These are phyloP conservation scores for Panagrolaimus sp. DNA, from an alignment of 1,140 invertebrate species.

Conservation along the genomic window DNA sequence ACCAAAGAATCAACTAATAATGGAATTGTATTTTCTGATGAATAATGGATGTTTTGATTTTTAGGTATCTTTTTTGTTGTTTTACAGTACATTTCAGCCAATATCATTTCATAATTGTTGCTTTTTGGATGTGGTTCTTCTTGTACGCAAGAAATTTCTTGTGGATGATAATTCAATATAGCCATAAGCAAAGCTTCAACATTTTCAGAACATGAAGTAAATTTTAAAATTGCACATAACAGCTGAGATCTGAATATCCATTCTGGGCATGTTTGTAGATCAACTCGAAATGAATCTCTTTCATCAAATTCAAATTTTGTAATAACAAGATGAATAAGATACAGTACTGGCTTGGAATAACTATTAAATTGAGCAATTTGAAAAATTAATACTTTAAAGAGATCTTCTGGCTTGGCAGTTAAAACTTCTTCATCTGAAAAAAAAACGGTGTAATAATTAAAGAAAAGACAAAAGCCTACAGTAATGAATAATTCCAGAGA, in stretches of 20 bases:
- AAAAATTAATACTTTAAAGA: background rate
- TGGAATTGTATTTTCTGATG: no score
- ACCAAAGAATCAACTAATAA: no score
- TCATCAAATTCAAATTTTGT: conserved; percentile 10
- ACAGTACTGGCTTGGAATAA: background rate
- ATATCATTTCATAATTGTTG: no score
- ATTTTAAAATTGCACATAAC: background rate
- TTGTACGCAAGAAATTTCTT: background rate
- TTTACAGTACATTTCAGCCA: no score
- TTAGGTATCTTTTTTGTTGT: no score
- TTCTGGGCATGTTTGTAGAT: background rate
- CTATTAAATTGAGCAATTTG: conserved; percentile 1
- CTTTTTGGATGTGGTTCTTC: no score
- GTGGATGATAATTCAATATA: background rate
- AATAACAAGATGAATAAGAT: background rate
- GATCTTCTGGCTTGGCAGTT: background rate
- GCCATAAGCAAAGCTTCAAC: background rate
- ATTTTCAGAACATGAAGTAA: background rate
- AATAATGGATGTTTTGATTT: no score
- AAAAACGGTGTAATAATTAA: background rate
- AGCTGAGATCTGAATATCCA: background rate
- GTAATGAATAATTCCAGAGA: background rate
- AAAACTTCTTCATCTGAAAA: background rate
- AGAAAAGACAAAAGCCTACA: background rate
- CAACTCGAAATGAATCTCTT: background rate